Conservation (phyloP, 2,113 vertebrate species). For the Cygnus atratus region DNA sequence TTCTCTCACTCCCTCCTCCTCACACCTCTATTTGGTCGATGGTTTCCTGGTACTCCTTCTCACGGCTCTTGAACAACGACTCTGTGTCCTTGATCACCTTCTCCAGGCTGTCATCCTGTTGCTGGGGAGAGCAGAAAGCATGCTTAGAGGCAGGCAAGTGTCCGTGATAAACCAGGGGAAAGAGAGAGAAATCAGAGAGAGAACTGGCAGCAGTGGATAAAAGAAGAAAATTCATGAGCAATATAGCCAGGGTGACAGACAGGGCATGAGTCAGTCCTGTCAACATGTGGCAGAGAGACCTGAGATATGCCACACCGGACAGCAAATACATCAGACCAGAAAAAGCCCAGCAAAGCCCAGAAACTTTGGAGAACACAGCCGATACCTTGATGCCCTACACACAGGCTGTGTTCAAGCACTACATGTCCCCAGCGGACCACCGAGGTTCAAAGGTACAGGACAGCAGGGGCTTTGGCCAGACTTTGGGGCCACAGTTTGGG, state of each 20-base stretch:
- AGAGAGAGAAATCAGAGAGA: slow-evolving; percentile 22
- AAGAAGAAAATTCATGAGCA: neutral
- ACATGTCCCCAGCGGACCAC: neutral
- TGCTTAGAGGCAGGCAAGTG: neutral
- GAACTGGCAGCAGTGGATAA: neutral
- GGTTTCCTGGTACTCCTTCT: slow-evolving; percentile 98
- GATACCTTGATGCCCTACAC: neutral
- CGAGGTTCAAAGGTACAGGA: accelerated
- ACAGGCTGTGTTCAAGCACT: accelerated
- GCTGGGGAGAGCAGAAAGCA: slow-evolving; percentile 41
- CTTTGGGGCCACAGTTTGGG: neutral
- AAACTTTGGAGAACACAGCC: neutral
- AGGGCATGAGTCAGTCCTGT: neutral
- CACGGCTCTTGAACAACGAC: slow-evolving; percentile 93
- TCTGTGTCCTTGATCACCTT: slow-evolving; percentile 97
- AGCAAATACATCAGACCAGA: neutral
- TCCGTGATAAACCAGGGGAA: neutral
- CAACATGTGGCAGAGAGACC: neutral
- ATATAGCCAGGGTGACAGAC: neutral
- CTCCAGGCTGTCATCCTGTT: slow-evolving; percentile 93
- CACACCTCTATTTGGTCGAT: slow-evolving; percentile 97
- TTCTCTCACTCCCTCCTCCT: neutral
- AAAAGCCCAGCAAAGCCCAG: neutral
- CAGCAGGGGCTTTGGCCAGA: neutral
- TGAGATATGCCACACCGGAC: accelerated